Percentiles rank a stretch among this genome's conserved stretches.
These are phyloP conservation scores for Amphilophus citrinellus DNA, from an alignment of 2,113 vertebrate genomes.

Conservation along the genomic window DNA sequence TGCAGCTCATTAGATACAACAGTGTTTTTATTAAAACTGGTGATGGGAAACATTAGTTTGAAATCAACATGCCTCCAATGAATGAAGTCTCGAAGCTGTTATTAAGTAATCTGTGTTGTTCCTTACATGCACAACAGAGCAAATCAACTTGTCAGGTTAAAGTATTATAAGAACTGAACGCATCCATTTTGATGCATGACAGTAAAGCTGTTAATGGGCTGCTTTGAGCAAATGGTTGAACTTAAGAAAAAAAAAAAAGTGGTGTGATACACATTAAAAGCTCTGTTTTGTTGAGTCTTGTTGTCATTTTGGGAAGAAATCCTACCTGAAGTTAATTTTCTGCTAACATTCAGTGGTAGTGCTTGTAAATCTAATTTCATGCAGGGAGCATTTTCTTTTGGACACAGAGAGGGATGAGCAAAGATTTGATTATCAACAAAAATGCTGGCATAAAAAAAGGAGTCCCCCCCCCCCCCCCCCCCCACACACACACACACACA, in stretches of 20 bases:
- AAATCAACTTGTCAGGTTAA: neutral
- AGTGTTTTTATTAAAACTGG: conserved; percentile 44
- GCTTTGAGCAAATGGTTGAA: neutral
- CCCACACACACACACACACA: too few species aligned
- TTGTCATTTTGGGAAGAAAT: conserved; percentile 3
- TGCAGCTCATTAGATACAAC: conserved; percentile 18
- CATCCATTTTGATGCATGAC: neutral
- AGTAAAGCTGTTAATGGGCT: neutral
- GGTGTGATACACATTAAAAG: neutral
- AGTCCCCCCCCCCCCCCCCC: neutral
- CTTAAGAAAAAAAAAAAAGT: neutral
- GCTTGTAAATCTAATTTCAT: conserved; percentile 18
- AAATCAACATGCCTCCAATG: conserved; percentile 5
- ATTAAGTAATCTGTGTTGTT: conserved; percentile 16
- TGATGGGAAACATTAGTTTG: conserved; percentile 42
- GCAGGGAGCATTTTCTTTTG: conserved; percentile 11
- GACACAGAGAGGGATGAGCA: neutral
- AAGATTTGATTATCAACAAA: conserved; percentile 28
- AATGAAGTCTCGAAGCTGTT: neutral
- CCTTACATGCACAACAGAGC: neutral
- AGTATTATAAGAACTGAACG: neutral
- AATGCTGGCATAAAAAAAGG: neutral
- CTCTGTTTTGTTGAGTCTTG: neutral
- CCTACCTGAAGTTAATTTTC: conserved; percentile 1
- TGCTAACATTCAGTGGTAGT: neutral